Conservation (phyloP, 2,797 vertebrate species). For the Thunnus albacares region DNA sequence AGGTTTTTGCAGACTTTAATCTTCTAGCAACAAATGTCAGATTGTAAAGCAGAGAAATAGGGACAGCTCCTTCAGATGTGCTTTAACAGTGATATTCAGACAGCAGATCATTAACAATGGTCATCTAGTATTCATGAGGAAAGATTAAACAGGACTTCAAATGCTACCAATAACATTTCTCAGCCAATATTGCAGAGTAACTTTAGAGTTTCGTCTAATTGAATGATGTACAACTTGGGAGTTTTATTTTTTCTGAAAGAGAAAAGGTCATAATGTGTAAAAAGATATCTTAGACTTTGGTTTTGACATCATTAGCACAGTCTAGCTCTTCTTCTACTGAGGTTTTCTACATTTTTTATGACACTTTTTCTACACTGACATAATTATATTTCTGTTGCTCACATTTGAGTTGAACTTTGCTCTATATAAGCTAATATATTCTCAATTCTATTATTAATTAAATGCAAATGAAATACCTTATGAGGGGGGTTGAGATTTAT, state of each 20-base stretch:
- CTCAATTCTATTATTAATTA: constrained; percentile 16
- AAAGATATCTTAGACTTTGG: neutral
- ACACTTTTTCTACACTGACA: neutral
- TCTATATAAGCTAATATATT: neutral
- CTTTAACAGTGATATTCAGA: constrained; percentile 4
- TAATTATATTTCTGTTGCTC: neutral
- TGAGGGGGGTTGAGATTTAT: neutral
- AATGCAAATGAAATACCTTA: constrained; percentile 35
- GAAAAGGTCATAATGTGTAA: neutral
- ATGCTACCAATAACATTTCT: constrained; percentile 32
- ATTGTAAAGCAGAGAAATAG: neutral
- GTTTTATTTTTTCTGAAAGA: neutral
- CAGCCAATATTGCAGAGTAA: neutral
- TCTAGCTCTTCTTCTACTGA: neutral
- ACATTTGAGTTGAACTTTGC: constrained; percentile 5
- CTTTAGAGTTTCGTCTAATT: constrained; percentile 9
- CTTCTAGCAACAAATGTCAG: neutral
- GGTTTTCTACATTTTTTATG: neutral
- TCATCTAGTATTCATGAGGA: constrained; percentile 18
- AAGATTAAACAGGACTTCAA: constrained; percentile 38
- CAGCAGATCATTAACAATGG: constrained; percentile 31
- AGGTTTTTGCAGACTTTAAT: constrained; percentile 7
- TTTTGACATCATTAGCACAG: neutral
- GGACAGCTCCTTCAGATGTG: constrained; percentile 10
- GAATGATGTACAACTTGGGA: neutral